A percentile compares a stretch with the other conserved stretches of the same genome.
phyloP scores from a whole-genome alignment of 2,113 vertebrate species.

The Brachyhypopomus gauderio region DNA sequence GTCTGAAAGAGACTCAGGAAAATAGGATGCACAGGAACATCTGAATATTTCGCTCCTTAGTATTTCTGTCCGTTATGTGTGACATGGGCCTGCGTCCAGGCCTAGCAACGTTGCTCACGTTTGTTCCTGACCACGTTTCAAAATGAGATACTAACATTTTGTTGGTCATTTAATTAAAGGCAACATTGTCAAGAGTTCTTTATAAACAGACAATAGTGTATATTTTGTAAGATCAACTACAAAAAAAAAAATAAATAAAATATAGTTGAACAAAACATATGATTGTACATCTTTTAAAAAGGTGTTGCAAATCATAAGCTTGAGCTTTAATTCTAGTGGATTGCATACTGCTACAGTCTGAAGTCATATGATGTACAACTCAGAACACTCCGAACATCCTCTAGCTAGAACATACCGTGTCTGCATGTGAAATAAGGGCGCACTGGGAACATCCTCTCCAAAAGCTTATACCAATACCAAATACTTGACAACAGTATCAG shows the following conservation, averaged over 20 bases:
- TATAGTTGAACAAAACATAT: neutral
- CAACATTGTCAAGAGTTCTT: conserved; percentile 42
- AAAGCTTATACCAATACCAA: neutral
- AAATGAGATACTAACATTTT: conserved; percentile 30
- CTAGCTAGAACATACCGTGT: conserved; percentile 6
- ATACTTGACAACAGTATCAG: neutral
- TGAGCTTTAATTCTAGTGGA: conserved; percentile 13
- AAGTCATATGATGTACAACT: neutral
- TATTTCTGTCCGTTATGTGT: conserved; percentile 23
- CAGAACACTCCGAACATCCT: neutral
- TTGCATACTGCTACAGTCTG: conserved; percentile 39
- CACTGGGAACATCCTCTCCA: neutral
- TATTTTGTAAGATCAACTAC: conserved; percentile 23
- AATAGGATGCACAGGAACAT: conserved; percentile 36
- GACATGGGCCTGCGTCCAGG: conserved; percentile 36
- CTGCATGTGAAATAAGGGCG: neutral
- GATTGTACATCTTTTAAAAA: neutral
- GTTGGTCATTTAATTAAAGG: conserved; percentile 47
- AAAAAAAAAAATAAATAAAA: neutral
- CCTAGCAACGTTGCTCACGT: conserved; percentile 26
- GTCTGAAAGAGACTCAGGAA: conserved; percentile 33
- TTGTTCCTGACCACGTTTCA: conserved; percentile 44
- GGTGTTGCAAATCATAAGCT: neutral
- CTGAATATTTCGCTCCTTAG: conserved; percentile 30
- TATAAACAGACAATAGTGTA: conserved; percentile 16